phyloP scores from a whole-genome alignment of 2,113 vertebrate species.

The Limanda limanda region DNA sequence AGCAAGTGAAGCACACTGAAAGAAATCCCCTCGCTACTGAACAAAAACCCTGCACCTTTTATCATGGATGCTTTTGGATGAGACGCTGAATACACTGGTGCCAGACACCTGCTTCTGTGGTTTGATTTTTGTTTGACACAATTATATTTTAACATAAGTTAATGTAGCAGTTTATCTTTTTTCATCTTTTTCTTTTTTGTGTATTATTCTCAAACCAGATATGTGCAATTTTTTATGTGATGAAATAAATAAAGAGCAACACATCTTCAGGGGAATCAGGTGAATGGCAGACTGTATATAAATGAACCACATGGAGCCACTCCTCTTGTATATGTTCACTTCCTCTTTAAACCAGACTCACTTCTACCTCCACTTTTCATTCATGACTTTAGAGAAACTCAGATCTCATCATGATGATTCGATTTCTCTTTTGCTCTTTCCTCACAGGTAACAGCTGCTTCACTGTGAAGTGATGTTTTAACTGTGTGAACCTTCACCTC shows the following conservation, averaged over 20 bases:
- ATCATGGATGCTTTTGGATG: background rate
- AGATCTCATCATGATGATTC: background rate
- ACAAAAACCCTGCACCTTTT: slow-evolving; percentile 40
- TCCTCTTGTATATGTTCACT: background rate
- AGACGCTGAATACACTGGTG: background rate
- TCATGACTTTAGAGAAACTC: background rate
- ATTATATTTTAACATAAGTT: background rate
- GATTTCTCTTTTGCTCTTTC: background rate
- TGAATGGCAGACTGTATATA: too few relatives aligned
- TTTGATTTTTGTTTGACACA: background rate
- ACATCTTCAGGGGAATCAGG: background rate
- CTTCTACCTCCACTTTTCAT: too few relatives aligned
- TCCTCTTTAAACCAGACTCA: background rate
- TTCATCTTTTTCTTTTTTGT: background rate
- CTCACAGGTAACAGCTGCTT: background rate
- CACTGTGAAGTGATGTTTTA: background rate
- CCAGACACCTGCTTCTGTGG: background rate
- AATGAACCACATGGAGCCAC: background rate
- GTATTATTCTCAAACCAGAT: background rate
- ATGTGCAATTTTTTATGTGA: too few relatives aligned
- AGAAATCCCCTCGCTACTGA: background rate
- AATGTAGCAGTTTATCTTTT: background rate
- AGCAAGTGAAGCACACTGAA: slow-evolving; percentile 51
- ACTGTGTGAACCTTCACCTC: too few relatives aligned
- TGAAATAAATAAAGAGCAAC: background rate